Conservation (phyloP, 1,140 invertebrate species). For the Brachionus rotundiformis region DNA sequence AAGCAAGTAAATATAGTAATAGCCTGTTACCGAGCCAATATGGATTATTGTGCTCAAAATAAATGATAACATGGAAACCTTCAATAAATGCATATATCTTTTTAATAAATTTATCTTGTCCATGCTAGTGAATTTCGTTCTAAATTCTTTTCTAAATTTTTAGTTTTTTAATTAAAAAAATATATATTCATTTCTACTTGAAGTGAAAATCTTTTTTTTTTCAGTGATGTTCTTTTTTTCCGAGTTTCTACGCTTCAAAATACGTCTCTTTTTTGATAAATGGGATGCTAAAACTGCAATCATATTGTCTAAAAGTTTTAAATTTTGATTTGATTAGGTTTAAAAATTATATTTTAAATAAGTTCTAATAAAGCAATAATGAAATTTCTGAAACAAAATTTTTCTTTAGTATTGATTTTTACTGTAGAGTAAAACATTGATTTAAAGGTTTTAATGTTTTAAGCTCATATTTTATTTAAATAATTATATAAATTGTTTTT, state of each 20-base stretch:
- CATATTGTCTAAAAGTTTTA: not conserved
- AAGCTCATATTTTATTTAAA: not conserved
- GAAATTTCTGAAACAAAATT: not conserved
- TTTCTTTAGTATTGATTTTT: slow-evolving; percentile 16
- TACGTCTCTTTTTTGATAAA: slow-evolving; percentile 6
- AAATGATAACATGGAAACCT: slow-evolving; percentile 45
- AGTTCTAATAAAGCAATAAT: no score
- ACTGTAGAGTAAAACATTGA: not conserved
- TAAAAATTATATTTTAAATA: no score
- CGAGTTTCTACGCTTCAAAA: not conserved
- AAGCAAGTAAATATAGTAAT: slow-evolving; percentile 43
- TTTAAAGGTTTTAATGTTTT: not conserved
- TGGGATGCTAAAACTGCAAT: slow-evolving; percentile 12
- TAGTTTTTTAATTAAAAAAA: not conserved
- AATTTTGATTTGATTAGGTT: no score
- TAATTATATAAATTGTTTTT: not conserved
- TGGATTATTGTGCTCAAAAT: slow-evolving; percentile 33
- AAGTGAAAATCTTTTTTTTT: not conserved
- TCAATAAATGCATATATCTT: slow-evolving; percentile 22
- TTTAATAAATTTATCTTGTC: slow-evolving; percentile 43
- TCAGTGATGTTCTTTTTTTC: slow-evolving; percentile 1
- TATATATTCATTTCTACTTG: no score
- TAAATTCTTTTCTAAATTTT: not conserved
- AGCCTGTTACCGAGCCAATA: slow-evolving; percentile 7
- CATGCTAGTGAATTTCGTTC: not conserved